Conservation (phyloP, 2,888 invertebrate species). For the Temnothorax rugatulus region DNA sequence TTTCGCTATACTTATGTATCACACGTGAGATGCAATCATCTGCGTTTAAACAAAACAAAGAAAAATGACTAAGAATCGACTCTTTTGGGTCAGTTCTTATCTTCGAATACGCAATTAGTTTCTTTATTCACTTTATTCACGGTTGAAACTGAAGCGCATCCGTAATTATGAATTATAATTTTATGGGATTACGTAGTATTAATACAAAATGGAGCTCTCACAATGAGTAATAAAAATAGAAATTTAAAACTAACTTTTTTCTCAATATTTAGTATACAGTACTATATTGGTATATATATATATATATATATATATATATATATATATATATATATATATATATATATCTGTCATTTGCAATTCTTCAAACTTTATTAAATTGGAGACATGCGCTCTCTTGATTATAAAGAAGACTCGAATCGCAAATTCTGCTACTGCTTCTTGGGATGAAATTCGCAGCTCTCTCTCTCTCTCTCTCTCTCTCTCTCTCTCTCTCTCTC, state of each 20-base stretch:
- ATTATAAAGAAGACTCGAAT: neutral
- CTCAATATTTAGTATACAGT: neutral
- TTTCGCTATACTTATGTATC: neutral
- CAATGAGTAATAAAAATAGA: neutral
- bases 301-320: too few species aligned
- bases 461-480: neutral
- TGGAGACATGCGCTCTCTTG: neutral
- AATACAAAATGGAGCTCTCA: neutral
- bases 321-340: too few species aligned
- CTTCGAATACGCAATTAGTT: neutral
- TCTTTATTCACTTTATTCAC: neutral
- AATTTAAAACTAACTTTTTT: neutral
- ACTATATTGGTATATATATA: neutral
- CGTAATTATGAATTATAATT: constrained; percentile 3
- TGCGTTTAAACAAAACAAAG: neutral
- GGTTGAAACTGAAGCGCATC: neutral
- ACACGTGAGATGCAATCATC: neutral
- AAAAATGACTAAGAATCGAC: neutral
- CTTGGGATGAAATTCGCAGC: neutral
- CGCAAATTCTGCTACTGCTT: neutral
- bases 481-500: neutral
- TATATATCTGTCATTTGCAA: neutral
- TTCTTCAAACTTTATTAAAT: neutral
- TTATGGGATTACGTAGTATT: neutral
- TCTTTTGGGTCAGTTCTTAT: neutral